Base-by-base conservation (phyloP, 2,888 invertebrate species). In the Colletes collaris region DNA sequence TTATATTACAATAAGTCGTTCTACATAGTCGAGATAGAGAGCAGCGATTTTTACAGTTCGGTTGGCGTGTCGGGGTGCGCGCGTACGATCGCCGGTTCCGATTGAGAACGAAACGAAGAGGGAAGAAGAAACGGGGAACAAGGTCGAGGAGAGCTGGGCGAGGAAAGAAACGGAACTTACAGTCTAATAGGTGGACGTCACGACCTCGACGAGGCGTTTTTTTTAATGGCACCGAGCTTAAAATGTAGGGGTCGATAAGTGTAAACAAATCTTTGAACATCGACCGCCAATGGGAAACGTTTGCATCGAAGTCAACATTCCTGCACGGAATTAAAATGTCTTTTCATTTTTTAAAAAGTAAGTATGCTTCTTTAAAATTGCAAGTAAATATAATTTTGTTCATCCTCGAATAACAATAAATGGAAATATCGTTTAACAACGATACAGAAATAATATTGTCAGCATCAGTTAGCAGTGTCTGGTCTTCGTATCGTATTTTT, bases 1-100 rank as follows among this genome's bases (percentile, higher is more conserved):
- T 86, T 86, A 84, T 86, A 86, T 87, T 87, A 87, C 84, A 87
- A 87, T 87, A 87, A 86, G 79, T 86, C 86, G 79, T 82, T 83
- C 82, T 86, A 83, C 83, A 85, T 85, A 82, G 75, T 85, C 79
- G 62, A 80, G 77, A 79, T 77, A 78, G 79, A 79, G 73, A 73
- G 73, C 80, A 80, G 79, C 75, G 79, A 76, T 79, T 76, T 65
- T 81, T 75, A 76, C 82, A 82, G 76, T 80, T 76, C 80, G 55
- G 63, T 79, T 74, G 74, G 79, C 79, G 71, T 79, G 67, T 74
- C 62, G 50, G 50, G 59, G 64, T 74, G 79, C 81, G 74, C 73
- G 70, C 56, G 64, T 55, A 64, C 19, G 62, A 71, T 79, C 80
- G 80, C 78, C 70, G 63, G 46, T 49, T 55, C 73, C 62, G 56